phyloP scores from a whole-genome alignment of 2,113 vertebrate genomes.

The Melanocharis versteri region DNA sequence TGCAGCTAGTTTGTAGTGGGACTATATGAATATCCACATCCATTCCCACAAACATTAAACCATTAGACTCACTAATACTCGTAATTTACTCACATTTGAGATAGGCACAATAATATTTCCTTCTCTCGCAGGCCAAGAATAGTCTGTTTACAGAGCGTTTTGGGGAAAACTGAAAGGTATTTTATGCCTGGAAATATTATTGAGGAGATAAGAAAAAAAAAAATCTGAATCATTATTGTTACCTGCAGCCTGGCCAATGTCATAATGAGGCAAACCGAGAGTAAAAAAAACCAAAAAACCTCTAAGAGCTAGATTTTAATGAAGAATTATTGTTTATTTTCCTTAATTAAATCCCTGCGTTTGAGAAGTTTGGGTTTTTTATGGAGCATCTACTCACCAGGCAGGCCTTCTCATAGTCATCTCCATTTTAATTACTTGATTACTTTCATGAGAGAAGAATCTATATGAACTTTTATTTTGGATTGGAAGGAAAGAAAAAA shows the following conservation, averaged over 20 bases:
- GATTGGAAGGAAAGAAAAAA: background rate
- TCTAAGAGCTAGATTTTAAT: background rate
- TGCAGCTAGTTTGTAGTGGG: background rate
- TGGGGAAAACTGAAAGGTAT: background rate
- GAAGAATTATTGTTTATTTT: background rate
- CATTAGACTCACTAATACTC: background rate
- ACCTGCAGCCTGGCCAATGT: background rate
- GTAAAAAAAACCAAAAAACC: background rate
- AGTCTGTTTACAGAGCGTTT: background rate
- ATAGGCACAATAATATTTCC: background rate
- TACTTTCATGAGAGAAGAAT: background rate
- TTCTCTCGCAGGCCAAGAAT: background rate
- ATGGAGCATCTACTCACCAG: background rate
- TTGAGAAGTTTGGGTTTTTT: background rate
- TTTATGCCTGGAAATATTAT: background rate
- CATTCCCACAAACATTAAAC: background rate
- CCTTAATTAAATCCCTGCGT: constrained; percentile 44
- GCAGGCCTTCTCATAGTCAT: background rate
- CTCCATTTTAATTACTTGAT: constrained; percentile 44
- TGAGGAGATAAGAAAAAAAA: background rate
- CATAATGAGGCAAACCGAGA: background rate
- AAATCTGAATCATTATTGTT: background rate
- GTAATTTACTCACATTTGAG: background rate
- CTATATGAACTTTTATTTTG: constrained; percentile 4
- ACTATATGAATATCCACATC: background rate